A percentile compares a stretch with the other conserved stretches of the same genome.
Conservation (phyloP, 2,113 vertebrate genomes). For the rabbit (Oryctolagus cuniculus) region mOryCun1.1 NC_091436.1:66987501-66988000, state of each 20-base stretch:
- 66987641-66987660: background rate
- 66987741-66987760: conserved; percentile 30
- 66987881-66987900: conserved; percentile 44
- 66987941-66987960: conserved; percentile 1
- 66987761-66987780: conserved; percentile 13
- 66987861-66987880: conserved; percentile 40
- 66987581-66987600: background rate
- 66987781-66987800: conserved; percentile 32
- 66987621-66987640: background rate
- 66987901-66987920: conserved; percentile 1
- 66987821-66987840: conserved; percentile 29
- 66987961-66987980: conserved; percentile 40
- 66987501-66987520: background rate
- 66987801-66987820: conserved; percentile 47
- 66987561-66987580: background rate
- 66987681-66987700: background rate
- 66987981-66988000: background rate
- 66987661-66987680: background rate
- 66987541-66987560: background rate
- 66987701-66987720: conserved; percentile 46
- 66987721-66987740: conserved; percentile 46
- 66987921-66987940: background rate
- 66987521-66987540: background rate
- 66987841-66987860: background rate
- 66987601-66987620: background rate